Base-by-base conservation (phyloP, 2,113 vertebrate genomes). In the Bubo bubo region DNA sequence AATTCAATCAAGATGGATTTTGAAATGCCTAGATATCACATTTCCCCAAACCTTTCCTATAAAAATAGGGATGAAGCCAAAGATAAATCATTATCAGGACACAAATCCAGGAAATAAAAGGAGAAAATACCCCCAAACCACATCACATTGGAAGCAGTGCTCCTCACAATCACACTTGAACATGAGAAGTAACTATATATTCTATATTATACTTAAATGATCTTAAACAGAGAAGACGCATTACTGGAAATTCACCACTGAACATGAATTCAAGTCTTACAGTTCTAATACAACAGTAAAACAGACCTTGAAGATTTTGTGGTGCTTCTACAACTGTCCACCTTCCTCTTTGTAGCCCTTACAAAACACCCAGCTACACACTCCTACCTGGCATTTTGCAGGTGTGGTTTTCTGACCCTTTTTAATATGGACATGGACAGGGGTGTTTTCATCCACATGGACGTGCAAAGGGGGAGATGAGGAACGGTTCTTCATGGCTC, bases 341-440 rank as follows among this genome's bases (percentile, higher is more conserved):
- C 62, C 45, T n/a, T 87, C 67, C 75, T 81, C 81, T 73, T 6
- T 74, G 53, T 59, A 92, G 96, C 89, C 53, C 43, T 82, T 18
- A 64, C 63, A 96, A 92, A 7, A 7, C 50, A 89, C 73, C 77
- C 89, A 55, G 56, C 85, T 86, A 60, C 96, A 77, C 89, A 68
- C 79, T 96, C 97, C 87, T 98, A 98, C 98, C 98, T 98, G 95
- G 99, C 97, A 97, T 98, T 96, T 98, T 97, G 96, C 66, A 67
- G 98, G 94, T 97, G 98, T 94, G 10, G 93, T 97, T 98, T 98
- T 99, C 87, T 98, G 98, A 95, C 98, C 98, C 98, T 99, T 99
- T 98, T 99, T 99, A 96, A 99, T 98, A 90, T 99, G 99, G 79
- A 99, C 99, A 55, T 99, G 99, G 88, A 99, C 98, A 37, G 99